Evolutionary conservation across 2,797 vertebrate species (phyloP).

Genomic region (Lutjanus campechanus): DNA sequence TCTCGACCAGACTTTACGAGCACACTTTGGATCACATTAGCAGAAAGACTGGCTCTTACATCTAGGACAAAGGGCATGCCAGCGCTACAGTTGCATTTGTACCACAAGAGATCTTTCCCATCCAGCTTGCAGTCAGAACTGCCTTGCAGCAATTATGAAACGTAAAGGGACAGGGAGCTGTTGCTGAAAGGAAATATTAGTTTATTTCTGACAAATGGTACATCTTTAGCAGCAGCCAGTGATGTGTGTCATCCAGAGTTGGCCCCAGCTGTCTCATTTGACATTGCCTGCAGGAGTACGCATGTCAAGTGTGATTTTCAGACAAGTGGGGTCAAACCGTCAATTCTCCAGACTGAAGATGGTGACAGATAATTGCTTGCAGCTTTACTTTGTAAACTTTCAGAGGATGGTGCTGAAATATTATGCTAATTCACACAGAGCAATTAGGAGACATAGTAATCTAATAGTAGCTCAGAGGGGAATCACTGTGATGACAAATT

Average conservation of each 20-base stretch:
- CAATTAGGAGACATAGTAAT: constrained; percentile 79
- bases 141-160: constrained; percentile 70
- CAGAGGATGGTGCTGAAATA: constrained; percentile 60
- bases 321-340: constrained; percentile 80
- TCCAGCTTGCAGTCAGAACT: constrained; percentile 43
- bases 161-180: constrained; percentile 57
- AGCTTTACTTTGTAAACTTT: constrained; percentile 79
- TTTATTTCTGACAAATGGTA: constrained; percentile 80
- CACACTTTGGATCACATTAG: constrained; percentile 46
- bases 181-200: constrained; percentile 74
- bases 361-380: constrained; percentile 80
- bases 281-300: constrained; percentile 82
- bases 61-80: constrained; percentile 59
- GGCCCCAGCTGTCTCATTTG: constrained; percentile 78
- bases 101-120: constrained; percentile 48
- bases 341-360: constrained; percentile 73
- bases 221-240: constrained; percentile 73
- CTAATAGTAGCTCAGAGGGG: constrained; percentile 73
- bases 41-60: constrained; percentile 40
- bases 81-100: constrained; percentile 23
- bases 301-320: constrained; percentile 78
- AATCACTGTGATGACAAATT: constrained; percentile 73
- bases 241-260: constrained; percentile 75
- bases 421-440: constrained; percentile 75
- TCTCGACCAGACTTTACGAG: constrained; percentile 34